Percentiles rank a stretch among this genome's conserved stretches.
Evolutionary conservation across 2,888 invertebrate genomes (phyloP).

Genomic region (Plebejus anna): DNA sequence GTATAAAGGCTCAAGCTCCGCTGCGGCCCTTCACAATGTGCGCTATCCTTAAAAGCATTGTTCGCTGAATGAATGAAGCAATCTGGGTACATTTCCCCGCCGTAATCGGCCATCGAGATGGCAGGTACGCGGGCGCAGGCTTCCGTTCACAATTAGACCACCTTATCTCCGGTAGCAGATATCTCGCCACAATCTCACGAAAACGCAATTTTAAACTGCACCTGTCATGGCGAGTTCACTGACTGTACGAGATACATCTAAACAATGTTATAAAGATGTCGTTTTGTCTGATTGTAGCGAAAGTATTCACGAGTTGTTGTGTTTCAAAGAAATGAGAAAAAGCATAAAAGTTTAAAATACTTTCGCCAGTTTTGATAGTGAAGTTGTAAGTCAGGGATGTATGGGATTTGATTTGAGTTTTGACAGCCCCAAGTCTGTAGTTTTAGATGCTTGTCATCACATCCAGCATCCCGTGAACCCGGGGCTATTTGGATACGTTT

Average conservation of each 20-base stretch:
- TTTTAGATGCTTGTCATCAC: background rate
- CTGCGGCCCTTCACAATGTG: background rate
- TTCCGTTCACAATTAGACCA: conserved; percentile 74
- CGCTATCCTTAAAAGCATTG: conserved; percentile 46
- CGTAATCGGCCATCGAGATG: conserved; percentile 61
- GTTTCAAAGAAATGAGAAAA: background rate
- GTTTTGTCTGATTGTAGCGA: background rate
- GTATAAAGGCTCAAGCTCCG: too few species aligned
- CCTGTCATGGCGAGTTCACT: conserved; percentile 69
- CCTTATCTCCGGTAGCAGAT: conserved; percentile 68
- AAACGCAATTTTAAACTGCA: conserved; percentile 71
- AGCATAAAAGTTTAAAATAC: background rate
- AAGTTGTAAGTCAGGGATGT: too few species aligned
- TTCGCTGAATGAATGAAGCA: conserved; percentile 72
- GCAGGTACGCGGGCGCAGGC: conserved; percentile 59
- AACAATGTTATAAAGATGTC: conserved; percentile 13
- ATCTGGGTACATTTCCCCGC: conserved; percentile 67
- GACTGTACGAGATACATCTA: conserved; percentile 47
- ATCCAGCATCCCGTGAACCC: conserved; percentile 69
- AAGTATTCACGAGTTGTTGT: conserved; percentile 1
- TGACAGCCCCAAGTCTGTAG: too few species aligned
- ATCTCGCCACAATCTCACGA: conserved; percentile 75
- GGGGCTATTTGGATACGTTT: conserved; percentile 75
- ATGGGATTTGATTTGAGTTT: too few species aligned
- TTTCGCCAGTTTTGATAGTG: too few species aligned